Evolutionary conservation across 1,140 invertebrate species (phyloP), one percentile per base, ranked within the genome.

Genomic region (Brachionus rubens): DNA sequence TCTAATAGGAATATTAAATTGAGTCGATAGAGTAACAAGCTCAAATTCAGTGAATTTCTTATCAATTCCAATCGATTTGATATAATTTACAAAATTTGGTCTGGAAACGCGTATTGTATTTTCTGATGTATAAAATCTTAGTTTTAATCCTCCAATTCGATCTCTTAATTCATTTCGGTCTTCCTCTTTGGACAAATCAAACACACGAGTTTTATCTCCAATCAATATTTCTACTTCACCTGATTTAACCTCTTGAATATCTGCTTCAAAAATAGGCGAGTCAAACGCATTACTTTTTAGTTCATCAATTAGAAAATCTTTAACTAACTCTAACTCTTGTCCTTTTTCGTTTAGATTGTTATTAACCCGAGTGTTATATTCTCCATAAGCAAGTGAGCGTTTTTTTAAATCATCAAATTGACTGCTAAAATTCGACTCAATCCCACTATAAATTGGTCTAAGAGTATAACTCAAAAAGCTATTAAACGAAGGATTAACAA

Each of bases 41-140:
- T 54, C 50, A 54, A 14, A 54, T 54, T 54, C 9, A 54, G 50
- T 54, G 4, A 54, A 54, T 12, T 28, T 28, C 30, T 54, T 54
- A 24, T 54, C 50, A 54, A 28, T 24, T 14, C 0, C 30, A 28
- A 54, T 54, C 30, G 50, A 54, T 28, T 28, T 28, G 30, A 54
- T 54, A 54, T 54, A 54, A 54, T 54, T 54, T 54, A 54, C n/a
- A 54, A 54, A 54, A 54, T 54, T 54, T 28, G 50, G 50, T 3
- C 50, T 54, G 10, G 50, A 54, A 14, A 54, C 26, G 30, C 50
- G 12, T 28, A 54, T 54, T 2, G 24, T 28, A 54, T 54, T 54
- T 54, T 54, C 5, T 28, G 50, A 14, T 9, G 50, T 54, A 54
- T 28, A 54, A 54, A 54, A 54, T 54, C 50, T 54, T 28, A 54